Evolutionary conservation across 2,113 vertebrate species (phyloP), one percentile per base, ranked within the genome.

Genomic region (Cygnus atratus): DNA sequence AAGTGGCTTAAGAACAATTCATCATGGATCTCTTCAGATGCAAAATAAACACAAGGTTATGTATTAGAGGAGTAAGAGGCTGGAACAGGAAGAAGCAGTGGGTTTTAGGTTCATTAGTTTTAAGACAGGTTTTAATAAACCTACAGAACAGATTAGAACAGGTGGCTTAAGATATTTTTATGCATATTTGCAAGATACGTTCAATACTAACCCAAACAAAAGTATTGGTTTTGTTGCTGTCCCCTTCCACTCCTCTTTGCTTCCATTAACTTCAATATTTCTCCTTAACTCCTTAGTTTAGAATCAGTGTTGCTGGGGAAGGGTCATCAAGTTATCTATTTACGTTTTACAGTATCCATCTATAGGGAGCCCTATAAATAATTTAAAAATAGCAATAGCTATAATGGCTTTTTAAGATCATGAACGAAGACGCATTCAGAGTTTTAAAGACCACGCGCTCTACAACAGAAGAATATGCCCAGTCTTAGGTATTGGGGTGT

Each of bases 371-470:
- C 9, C 29, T 57, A 87, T 92, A 91, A 92, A 93, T 95, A 87
- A 95, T 92, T 95, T 2, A 22, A 83, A 90, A 71, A 61, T 46
- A 59, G 5, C 21, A 87, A 72, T 14, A 87, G 5, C 46, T 43
- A 63, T 90, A 93, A 95, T 87, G 61, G 86, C 28, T 81, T 97
- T 93, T 81, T 75, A 87, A 94, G 46, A 94, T 80, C 80, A 90
- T 5, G 68, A 84, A 91, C 19, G 37, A 74, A 81, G 73, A 63
- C 37, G 29, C 11, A 6, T 15, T 54, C 20, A 20, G 71, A 80
- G 52, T n/a, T 43, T 86, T 77, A 43, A 81, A 67, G 76, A 59
- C 11, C 3, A 0, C 3, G 24, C 3, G 5, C 29, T 85, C 25
- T 13, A 1, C 12, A 0, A 4, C 72, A 58, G 29, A 70, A 46